A percentile compares a stretch with the other conserved stretches of the same genome.
phyloP scores from a whole-genome alignment of 2,113 vertebrate species.

The Aldabrachelys gigantea region DNA sequence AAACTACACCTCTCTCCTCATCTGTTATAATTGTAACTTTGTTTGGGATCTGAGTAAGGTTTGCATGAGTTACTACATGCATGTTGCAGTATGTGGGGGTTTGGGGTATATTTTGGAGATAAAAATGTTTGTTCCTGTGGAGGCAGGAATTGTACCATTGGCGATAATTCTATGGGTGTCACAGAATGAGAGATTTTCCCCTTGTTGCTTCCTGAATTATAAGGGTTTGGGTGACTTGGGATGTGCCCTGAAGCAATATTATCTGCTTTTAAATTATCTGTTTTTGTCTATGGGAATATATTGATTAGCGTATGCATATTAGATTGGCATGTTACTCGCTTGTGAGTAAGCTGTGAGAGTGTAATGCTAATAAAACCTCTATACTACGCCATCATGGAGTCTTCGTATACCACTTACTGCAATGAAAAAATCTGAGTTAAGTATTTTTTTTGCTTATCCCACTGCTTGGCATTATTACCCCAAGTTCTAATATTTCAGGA shows the following conservation, averaged over 20 bases:
- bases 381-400: neutral
- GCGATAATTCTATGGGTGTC: neutral
- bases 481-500: neutral
- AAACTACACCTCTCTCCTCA: constrained; percentile 14
- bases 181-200: neutral
- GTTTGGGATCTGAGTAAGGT: constrained; percentile 43
- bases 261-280: neutral
- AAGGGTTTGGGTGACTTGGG: neutral
- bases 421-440: neutral
- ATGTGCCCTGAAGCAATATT: neutral
- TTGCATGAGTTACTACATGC: neutral
- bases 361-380: neutral
- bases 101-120: constrained; percentile 20
- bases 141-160: rapidly evolving
- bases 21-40: constrained; percentile 51
- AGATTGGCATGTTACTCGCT: neutral
- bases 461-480: neutral
- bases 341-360: neutral
- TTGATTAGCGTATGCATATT: neutral
- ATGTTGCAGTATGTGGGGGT: neutral
- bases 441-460: neutral
- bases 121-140: neutral
- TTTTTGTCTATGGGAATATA: neutral
- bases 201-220: neutral
- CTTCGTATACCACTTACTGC: neutral